phyloP scores from a whole-genome alignment of 2,113 vertebrate species.

The Spilogale gracilis region DNA sequence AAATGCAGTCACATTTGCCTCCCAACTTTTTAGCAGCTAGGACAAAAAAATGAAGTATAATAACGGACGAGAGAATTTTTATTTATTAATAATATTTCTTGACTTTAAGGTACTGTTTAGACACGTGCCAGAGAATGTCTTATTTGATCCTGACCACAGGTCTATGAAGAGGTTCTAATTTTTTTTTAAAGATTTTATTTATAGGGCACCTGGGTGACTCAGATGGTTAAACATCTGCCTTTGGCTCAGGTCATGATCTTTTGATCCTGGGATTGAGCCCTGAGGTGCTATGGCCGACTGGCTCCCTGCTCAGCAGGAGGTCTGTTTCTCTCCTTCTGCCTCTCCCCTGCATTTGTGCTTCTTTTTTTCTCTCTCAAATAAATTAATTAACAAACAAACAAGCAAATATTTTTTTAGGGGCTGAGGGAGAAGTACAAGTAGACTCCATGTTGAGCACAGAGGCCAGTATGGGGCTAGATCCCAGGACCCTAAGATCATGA shows the following conservation, averaged over 20 bases:
- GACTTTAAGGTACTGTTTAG: neutral
- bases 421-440: neutral
- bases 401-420: too few relatives aligned
- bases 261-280: neutral
- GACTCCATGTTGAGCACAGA: neutral
- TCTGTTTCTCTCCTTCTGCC: neutral
- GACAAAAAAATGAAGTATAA: neutral
- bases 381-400: too few relatives aligned
- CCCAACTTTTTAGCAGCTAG: neutral
- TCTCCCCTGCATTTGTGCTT: neutral
- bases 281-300: fast-evolving
- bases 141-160: neutral
- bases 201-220: neutral
- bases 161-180: neutral
- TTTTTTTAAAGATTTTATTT: neutral
- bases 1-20: neutral
- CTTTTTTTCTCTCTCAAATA: too few relatives aligned
- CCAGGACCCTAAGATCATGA: neutral
- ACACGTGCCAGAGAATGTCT: neutral
- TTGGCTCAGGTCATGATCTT: neutral
- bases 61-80: neutral
- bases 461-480: neutral
- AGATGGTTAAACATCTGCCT: neutral
- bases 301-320: neutral
- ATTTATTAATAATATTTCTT: neutral